Conservation (phyloP, 2,113 vertebrate genomes). For the Gambusia affinis region DNA sequence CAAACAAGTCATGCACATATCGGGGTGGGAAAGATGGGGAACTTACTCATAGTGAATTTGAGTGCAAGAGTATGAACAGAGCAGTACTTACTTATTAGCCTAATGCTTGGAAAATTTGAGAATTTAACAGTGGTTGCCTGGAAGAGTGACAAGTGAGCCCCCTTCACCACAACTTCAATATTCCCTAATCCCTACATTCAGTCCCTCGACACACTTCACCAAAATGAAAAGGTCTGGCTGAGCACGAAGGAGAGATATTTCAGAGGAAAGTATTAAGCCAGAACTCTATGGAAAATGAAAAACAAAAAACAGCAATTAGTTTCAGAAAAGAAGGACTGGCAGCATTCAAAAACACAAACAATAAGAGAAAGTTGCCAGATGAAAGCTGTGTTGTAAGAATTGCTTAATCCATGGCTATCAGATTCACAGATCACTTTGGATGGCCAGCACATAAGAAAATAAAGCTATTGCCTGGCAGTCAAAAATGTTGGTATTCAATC, state of each 20-base stretch:
- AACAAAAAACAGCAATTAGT: conserved; percentile 46
- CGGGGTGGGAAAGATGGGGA: not conserved
- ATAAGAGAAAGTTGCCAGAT: conserved; percentile 18
- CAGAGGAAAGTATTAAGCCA: conserved; percentile 38
- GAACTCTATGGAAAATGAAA: conserved; percentile 37
- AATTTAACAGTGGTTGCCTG: conserved; percentile 42
- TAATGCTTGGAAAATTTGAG: conserved; percentile 48
- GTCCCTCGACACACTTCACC: conserved; percentile 31
- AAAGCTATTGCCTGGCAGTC: not conserved
- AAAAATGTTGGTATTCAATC: not conserved
- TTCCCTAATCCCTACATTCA: conserved; percentile 37
- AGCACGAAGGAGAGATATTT: conserved; percentile 33
- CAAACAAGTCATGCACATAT: conserved; percentile 22
- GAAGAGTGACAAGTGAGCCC: conserved; percentile 20
- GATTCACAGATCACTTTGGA: conserved; percentile 25
- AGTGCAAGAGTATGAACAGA: conserved; percentile 2
- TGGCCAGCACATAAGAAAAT: not conserved
- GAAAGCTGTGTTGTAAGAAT: conserved; percentile 24
- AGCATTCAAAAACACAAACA: conserved; percentile 11
- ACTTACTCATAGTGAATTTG: conserved; percentile 13
- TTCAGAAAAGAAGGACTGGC: conserved; percentile 12
- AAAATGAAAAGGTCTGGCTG: conserved; percentile 46
- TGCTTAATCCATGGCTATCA: not conserved
- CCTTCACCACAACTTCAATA: conserved; percentile 40
- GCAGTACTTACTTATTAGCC: conserved; percentile 34